A percentile compares a stretch with the other conserved stretches of the same genome.
Evolutionary conservation across 2,888 invertebrate genomes (phyloP).

Genomic region (Pteria penguin): DNA sequence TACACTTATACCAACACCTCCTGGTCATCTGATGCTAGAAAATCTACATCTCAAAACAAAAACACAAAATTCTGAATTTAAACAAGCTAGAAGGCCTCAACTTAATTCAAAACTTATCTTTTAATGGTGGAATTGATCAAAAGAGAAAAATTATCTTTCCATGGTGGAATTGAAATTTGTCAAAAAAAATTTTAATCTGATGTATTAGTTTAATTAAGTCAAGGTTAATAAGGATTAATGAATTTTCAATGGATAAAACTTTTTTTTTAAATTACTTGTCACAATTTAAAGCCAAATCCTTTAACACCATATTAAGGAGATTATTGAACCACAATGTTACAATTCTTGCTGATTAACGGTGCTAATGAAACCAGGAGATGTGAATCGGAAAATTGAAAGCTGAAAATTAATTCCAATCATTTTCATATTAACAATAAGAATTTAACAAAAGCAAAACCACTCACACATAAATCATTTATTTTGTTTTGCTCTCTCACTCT

Average conservation of each 20-base stretch:
- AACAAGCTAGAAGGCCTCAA: too few relatives aligned
- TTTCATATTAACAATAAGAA: slow-evolving; percentile 12
- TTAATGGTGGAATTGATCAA: too few relatives aligned
- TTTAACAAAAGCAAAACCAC: slow-evolving; percentile 23
- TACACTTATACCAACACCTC: too few relatives aligned
- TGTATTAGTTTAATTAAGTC: slow-evolving; percentile 29
- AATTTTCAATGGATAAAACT: not conserved
- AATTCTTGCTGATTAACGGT: not conserved
- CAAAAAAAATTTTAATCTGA: not conserved
- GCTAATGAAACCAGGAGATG: slow-evolving; percentile 36
- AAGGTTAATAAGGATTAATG: slow-evolving; percentile 14
- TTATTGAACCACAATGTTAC: not conserved
- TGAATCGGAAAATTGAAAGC: slow-evolving; percentile 16
- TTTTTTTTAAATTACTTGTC: not conserved
- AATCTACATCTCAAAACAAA: too few relatives aligned
- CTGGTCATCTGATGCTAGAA: too few relatives aligned
- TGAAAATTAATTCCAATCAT: slow-evolving; percentile 26
- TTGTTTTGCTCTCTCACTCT: not conserved
- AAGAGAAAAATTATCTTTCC: not conserved
- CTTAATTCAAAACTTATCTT: too few relatives aligned
- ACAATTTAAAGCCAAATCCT: slow-evolving; percentile 5
- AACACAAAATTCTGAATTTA: too few relatives aligned
- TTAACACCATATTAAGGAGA: not conserved
- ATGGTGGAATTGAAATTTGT: too few relatives aligned
- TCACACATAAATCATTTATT: slow-evolving; percentile 25